Evolutionary conservation across 2,888 invertebrate species (phyloP).

Genomic region (Tholera decimalis): DNA sequence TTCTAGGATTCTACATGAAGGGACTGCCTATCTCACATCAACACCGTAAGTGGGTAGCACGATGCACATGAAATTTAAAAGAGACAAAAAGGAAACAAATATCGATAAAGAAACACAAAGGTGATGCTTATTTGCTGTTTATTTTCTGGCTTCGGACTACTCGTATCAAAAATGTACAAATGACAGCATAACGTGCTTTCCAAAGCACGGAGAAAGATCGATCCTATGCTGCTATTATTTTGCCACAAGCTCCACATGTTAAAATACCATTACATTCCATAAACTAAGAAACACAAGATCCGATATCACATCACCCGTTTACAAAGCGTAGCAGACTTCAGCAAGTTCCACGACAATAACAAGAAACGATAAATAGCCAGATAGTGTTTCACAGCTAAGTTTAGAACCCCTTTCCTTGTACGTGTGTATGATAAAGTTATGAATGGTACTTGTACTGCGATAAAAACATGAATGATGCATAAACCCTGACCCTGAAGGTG

Average conservation of each 20-base stretch:
- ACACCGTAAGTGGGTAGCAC: no score
- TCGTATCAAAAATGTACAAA: no score
- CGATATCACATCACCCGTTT: constrained; percentile 32
- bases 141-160: no score
- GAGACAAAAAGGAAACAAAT: no score
- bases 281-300: constrained; percentile 13
- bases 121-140: no score
- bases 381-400: constrained; percentile 51
- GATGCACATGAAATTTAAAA: no score
- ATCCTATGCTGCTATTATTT: no score
- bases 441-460: constrained; percentile 52
- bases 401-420: constrained; percentile 43
- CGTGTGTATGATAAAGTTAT: constrained; percentile 58
- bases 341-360: constrained; percentile 51
- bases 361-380: constrained; percentile 56
- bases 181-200: no score
- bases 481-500: constrained; percentile 49
- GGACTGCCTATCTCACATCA: no score
- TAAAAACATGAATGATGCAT: constrained; percentile 57
- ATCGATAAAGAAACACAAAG: no score
- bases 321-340: constrained; percentile 39
- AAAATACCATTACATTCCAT: not conserved
- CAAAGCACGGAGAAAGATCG: no score
- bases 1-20: no score
- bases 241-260: not conserved